phyloP scores from a whole-genome alignment of 2,888 invertebrate species.

The Melolontha melolontha region DNA sequence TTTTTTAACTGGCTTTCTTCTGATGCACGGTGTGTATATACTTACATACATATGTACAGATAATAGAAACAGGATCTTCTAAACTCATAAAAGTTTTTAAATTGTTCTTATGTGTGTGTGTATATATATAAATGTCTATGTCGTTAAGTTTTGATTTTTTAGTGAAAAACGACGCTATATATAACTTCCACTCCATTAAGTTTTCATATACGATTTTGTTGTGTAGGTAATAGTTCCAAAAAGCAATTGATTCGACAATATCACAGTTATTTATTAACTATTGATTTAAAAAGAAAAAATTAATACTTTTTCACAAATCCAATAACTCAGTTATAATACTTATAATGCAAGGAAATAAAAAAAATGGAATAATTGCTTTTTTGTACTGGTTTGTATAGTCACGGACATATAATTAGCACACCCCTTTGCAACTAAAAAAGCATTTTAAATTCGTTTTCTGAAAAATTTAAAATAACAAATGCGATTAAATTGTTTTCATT shows the following conservation, averaged over 20 bases:
- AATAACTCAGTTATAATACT: not conserved
- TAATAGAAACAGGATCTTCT: not conserved
- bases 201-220: slow-evolving; percentile 7
- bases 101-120: not conserved
- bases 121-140: not conserved
- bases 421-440: no score
- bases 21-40: no score
- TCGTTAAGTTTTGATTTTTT: slow-evolving; percentile 10
- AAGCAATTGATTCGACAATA: slow-evolving; percentile 10
- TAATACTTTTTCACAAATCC: not conserved
- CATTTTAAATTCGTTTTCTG: no score
- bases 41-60: no score
- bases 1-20: no score
- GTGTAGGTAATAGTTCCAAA: slow-evolving; percentile 2
- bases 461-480: no score
- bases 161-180: slow-evolving; percentile 14
- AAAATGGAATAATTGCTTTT: not conserved
- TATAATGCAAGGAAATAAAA: not conserved
- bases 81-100: slow-evolving; percentile 12
- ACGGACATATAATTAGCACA: no score
- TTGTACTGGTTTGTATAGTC: no score
- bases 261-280: slow-evolving; percentile 21
- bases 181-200: slow-evolving; percentile 16
- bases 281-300: not conserved
- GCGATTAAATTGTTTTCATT: no score